Conservation (phyloP, 2,888 invertebrate genomes). For the Drosophila subsilvestris region DNA sequence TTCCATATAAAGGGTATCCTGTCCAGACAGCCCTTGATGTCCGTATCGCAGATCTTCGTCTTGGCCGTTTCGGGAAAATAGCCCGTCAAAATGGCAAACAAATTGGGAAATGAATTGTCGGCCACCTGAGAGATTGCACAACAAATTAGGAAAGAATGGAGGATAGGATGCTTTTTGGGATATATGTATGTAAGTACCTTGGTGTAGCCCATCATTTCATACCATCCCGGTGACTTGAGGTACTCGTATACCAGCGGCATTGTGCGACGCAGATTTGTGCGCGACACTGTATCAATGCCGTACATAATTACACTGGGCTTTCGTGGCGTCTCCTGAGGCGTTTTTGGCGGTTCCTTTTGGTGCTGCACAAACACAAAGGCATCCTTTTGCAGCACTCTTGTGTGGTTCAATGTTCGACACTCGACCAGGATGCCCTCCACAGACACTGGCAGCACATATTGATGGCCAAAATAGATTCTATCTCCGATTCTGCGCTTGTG, state of each 20-base stretch:
- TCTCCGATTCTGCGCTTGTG: conserved; percentile 52
- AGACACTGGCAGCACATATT: conserved; percentile 63
- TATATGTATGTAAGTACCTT: too few relatives aligned
- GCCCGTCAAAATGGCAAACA: conserved; percentile 91
- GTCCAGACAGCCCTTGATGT: conserved; percentile 86
- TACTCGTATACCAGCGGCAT: conserved; percentile 89
- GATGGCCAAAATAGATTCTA: conserved; percentile 57
- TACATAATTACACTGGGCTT: conserved; percentile 88
- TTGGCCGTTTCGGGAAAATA: conserved; percentile 85
- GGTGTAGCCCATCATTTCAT: conserved; percentile 89
- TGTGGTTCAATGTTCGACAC: conserved; percentile 81
- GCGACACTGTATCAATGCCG: conserved; percentile 93
- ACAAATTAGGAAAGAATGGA: too few relatives aligned
- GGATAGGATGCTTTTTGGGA: too few relatives aligned
- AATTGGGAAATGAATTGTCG: conserved; percentile 94
- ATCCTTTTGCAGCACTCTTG: conserved; percentile 75
- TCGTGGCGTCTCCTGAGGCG: conserved; percentile 9
- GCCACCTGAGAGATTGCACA: conserved; percentile 88
- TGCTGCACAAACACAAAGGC: conserved; percentile 86
- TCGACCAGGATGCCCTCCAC: conserved; percentile 68
- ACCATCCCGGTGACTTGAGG: conserved; percentile 88
- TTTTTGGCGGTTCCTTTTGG: conserved; percentile 46
- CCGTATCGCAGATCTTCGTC: conserved; percentile 83
- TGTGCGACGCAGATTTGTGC: conserved; percentile 89
- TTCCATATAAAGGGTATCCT: conserved; percentile 90